These are phyloP conservation scores for Trichoplusia ni DNA, from an alignment of 1,140 invertebrate genomes.

Conservation along the genomic window DNA sequence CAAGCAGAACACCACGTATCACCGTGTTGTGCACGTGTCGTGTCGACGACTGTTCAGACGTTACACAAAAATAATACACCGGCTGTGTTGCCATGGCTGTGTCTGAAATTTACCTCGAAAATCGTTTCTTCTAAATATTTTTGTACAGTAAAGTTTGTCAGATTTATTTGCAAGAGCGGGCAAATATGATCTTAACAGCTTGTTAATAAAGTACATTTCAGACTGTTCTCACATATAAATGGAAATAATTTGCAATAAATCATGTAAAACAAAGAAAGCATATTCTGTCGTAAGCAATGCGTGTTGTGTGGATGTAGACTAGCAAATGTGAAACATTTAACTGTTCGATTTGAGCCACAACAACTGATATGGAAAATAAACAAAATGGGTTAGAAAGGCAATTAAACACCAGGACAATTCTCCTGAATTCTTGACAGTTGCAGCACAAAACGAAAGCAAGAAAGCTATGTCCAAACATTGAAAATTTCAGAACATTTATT, in stretches of 20 bases:
- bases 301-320: constrained; percentile 34
- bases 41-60: constrained; percentile 33
- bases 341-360: neutral
- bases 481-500: neutral
- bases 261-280: constrained; percentile 24
- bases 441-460: constrained; percentile 2
- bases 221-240: neutral
- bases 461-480: neutral
- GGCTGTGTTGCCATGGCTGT: neutral
- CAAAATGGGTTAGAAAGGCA: neutral
- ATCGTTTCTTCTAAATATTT: neutral
- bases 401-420: too few relatives aligned
- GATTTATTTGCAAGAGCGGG: too few relatives aligned
- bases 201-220: constrained; percentile 26
- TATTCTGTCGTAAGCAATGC: constrained; percentile 19
- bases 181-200: neutral
- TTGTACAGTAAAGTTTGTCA: neutral
- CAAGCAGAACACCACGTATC: constrained; percentile 30
- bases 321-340: constrained; percentile 26
- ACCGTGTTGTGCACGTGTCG: constrained; percentile 37
- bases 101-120: constrained; percentile 22
- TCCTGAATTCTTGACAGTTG: neutral
- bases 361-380: neutral
- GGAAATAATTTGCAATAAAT: neutral
- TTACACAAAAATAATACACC: constrained; percentile 11